These are phyloP conservation scores for Callinectes sapidus DNA, from an alignment of 2,888 invertebrate species.

Conservation along the genomic window DNA sequence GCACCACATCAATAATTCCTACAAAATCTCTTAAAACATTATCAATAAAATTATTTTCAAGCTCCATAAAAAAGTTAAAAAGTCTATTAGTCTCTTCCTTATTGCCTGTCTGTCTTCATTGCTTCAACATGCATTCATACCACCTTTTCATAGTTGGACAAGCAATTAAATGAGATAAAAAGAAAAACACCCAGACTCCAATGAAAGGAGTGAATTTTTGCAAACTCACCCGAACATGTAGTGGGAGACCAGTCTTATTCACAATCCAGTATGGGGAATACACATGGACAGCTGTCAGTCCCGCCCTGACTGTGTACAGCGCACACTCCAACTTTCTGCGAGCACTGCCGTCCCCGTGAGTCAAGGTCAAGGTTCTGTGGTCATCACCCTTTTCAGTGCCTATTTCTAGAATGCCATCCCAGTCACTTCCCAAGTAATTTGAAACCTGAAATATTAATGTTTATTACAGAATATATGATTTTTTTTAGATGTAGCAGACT, in stretches of 20 bases:
- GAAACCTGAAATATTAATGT: slow-evolving; percentile 76
- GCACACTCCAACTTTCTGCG: slow-evolving; percentile 83
- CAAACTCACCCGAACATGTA: slow-evolving; percentile 84
- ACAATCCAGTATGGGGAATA: slow-evolving; percentile 92
- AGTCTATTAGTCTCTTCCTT: neutral
- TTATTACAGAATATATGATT: neutral
- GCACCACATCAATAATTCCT: no score
- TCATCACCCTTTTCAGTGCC: slow-evolving; percentile 81
- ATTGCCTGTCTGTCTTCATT: neutral
- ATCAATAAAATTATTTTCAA: no score
- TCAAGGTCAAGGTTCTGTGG: slow-evolving; percentile 82
- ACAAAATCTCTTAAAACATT: no score
- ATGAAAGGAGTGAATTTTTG: neutral
- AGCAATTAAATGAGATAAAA: neutral
- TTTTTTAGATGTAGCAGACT: neutral
- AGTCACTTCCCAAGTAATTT: slow-evolving; percentile 83
- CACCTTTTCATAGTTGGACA: neutral
- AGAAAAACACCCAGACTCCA: neutral
- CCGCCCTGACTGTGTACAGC: slow-evolving; percentile 81
- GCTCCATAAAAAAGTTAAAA: no score
- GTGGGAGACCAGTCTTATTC: slow-evolving; percentile 89
- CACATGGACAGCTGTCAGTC: slow-evolving; percentile 82
- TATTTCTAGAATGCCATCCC: slow-evolving; percentile 84
- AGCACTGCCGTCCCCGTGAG: slow-evolving; percentile 82
- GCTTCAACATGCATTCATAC: neutral